A percentile compares a stretch with the other conserved stretches of the same genome.
These are phyloP conservation scores for Dusona sp. DNA, from an alignment of 2,888 invertebrate genomes.

Conservation along the genomic window DNA sequence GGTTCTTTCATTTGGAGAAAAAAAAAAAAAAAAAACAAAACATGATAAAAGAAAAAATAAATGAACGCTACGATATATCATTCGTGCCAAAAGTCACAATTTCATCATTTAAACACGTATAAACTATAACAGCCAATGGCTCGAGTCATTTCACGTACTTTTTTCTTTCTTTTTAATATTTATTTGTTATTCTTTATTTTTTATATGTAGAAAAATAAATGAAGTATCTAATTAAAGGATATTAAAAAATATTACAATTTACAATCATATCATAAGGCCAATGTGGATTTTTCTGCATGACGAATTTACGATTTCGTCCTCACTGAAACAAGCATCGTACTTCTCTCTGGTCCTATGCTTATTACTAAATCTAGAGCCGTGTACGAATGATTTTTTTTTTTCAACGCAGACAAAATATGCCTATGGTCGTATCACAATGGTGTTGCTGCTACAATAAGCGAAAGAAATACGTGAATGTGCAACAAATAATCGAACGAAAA, in stretches of 20 bases:
- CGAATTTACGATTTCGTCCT: conserved; percentile 30
- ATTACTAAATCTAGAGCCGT: conserved; percentile 32
- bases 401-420: conserved; percentile 7
- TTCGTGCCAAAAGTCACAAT: conserved; percentile 38
- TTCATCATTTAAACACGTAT: conserved; percentile 41
- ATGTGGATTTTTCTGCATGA: conserved; percentile 55
- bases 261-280: conserved; percentile 67
- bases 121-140: conserved; percentile 48
- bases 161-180: conserved; percentile 6
- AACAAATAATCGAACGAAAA: neutral
- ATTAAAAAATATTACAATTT: conserved; percentile 60
- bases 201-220: conserved; percentile 62
- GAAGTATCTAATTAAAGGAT: conserved; percentile 50
- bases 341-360: conserved; percentile 26
- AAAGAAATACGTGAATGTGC: conserved; percentile 22
- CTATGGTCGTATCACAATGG: conserved; percentile 21
- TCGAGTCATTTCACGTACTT: conserved; percentile 46
- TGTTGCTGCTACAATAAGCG: neutral
- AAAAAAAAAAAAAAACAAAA: conserved; percentile 10
- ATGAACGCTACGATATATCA: conserved; percentile 22
- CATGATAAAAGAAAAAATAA: neutral
- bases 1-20: no score
- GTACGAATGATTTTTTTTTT: conserved; percentile 3
- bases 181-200: neutral
- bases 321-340: conserved; percentile 1